Conservation (phyloP, 2,888 invertebrate species). For the Troilus luridus region DNA sequence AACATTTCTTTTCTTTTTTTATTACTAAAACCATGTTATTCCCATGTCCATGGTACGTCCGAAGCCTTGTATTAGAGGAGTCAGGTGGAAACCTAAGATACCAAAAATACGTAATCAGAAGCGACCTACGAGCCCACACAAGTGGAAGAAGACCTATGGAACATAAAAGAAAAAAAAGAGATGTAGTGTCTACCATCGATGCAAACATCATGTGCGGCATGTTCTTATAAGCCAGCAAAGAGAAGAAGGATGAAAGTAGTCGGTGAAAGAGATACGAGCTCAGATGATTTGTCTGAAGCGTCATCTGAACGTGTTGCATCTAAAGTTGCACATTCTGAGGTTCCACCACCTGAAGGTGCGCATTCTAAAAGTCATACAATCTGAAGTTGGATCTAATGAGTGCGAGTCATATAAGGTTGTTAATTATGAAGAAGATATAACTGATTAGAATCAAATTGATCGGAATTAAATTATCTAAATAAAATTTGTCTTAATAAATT, state of each 20-base stretch:
- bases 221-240: neutral
- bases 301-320: neutral
- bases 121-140: neutral
- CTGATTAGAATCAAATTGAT: neutral
- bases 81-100: neutral
- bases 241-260: neutral
- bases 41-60: neutral
- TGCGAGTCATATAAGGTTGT: neutral
- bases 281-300: neutral
- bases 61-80: neutral
- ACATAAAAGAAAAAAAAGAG: neutral
- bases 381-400: neutral
- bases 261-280: neutral
- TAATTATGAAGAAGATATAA: neutral
- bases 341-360: too few relatives aligned
- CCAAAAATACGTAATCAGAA: neutral
- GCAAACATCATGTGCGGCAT: neutral
- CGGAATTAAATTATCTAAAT: neutral
- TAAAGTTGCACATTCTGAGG: too few relatives aligned
- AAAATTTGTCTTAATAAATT: neutral
- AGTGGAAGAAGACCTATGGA: fast-evolving
- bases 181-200: neutral
- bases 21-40: too few relatives aligned
- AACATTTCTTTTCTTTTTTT: too few relatives aligned
- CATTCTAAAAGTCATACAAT: too few relatives aligned